Conservation (phyloP, 2,888 invertebrate species). For the Drosophila seclusa region DNA sequence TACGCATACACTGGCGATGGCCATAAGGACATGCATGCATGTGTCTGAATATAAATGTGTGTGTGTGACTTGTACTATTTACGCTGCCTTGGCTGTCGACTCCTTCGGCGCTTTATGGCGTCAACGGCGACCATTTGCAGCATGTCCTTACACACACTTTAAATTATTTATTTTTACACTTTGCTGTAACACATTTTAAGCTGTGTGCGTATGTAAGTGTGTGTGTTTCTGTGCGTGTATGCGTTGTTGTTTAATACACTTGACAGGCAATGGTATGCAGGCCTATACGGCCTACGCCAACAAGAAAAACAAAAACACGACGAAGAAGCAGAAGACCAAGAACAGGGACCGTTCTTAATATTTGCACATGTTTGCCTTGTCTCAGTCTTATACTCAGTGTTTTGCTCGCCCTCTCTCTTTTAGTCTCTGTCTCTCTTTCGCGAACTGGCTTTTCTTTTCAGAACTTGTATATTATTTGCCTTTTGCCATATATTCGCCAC, state of each 20-base stretch:
- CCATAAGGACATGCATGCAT: conserved; percentile 42
- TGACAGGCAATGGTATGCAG: conserved; percentile 55
- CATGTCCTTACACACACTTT: conserved; percentile 81
- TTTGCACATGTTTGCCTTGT: conserved; percentile 59
- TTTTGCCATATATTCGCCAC: conserved; percentile 80
- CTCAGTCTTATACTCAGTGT: conserved; percentile 4
- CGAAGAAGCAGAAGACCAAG: conserved; percentile 34
- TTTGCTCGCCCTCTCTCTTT: conserved; percentile 2
- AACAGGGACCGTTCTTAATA: conserved; percentile 60
- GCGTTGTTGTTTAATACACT: conserved; percentile 62
- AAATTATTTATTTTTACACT: conserved; percentile 82
- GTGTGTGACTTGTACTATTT: conserved; percentile 58
- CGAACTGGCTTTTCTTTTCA: conserved; percentile 69
- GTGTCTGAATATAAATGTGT: conserved; percentile 3
- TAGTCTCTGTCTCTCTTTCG: conserved; percentile 17
- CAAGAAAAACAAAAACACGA: conserved; percentile 18
- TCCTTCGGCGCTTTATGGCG: conserved; percentile 70
- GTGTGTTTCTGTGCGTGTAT: conserved; percentile 20
- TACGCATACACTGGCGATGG: conserved; percentile 47
- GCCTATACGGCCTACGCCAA: conserved; percentile 45
- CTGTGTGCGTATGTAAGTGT: conserved; percentile 36
- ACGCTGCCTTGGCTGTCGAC: conserved; percentile 62
- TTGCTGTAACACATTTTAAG: conserved; percentile 79
- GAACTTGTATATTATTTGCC: conserved; percentile 82
- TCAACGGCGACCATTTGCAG: conserved; percentile 66